Percentiles rank a stretch among this genome's conserved stretches.
Conservation (phyloP, 2,888 invertebrate species). For the Pachymerium ferrugineum region DNA sequence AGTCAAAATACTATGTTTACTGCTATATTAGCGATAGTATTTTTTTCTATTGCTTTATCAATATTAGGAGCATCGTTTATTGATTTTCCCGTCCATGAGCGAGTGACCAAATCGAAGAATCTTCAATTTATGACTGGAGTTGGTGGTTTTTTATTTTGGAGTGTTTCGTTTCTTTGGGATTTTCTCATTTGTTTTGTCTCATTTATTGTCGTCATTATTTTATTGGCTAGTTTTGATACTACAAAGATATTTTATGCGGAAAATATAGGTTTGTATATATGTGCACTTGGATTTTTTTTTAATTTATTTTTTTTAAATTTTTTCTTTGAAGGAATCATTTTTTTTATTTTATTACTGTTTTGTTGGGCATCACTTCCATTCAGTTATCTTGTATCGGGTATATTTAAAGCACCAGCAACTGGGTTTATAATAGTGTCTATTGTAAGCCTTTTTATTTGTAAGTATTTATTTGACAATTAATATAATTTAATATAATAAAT, state of each 20-base stretch:
- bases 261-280: neutral
- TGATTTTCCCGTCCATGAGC: constrained; percentile 43
- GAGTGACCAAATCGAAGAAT: constrained; percentile 45
- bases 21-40: too few relatives aligned
- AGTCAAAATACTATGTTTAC: too few relatives aligned
- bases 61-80: constrained; percentile 42
- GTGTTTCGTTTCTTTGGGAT: constrained; percentile 50
- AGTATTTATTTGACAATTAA: too few relatives aligned
- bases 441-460: neutral
- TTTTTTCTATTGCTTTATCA: constrained; percentile 41
- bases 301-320: neutral
- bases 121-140: constrained; percentile 49
- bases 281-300: neutral
- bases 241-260: constrained; percentile 41
- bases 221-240: constrained; percentile 45
- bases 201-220: constrained; percentile 44
- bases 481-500: too few relatives aligned
- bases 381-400: constrained; percentile 58
- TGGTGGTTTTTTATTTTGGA: constrained; percentile 48
- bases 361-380: constrained; percentile 60
- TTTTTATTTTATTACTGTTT: constrained; percentile 55
- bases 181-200: constrained; percentile 46
- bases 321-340: constrained; percentile 48
- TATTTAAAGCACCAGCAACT: constrained; percentile 43
- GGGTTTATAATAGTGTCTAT: neutral